A percentile compares a stretch with the other conserved stretches of the same genome.
These are phyloP conservation scores for Nesidiocoris tenuis DNA, from an alignment of 2,888 invertebrate genomes.

Conservation along the genomic window DNA sequence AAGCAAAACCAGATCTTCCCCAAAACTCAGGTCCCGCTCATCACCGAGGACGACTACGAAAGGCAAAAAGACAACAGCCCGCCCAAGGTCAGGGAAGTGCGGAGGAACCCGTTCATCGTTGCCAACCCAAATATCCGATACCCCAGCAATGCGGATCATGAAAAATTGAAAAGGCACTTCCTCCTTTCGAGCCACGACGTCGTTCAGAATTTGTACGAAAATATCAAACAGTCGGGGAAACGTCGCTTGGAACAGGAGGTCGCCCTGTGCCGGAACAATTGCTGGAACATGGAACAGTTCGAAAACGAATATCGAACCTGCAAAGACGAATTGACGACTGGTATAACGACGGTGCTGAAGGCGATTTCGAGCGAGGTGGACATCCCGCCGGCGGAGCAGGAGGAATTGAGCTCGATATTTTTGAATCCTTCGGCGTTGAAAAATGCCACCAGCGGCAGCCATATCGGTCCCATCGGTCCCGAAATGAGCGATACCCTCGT, in stretches of 20 bases:
- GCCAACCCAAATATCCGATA: neutral
- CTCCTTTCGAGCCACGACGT: constrained; percentile 26
- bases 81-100: neutral
- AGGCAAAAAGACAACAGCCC: constrained; percentile 4
- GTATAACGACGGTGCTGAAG: constrained; percentile 20
- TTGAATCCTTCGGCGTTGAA: constrained; percentile 20
- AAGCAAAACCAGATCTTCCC: constrained; percentile 13
- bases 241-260: constrained; percentile 23
- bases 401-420: constrained; percentile 28
- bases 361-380: constrained; percentile 22
- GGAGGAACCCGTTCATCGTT: constrained; percentile 25
- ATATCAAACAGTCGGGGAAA: constrained; percentile 19
- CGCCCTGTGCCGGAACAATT: constrained; percentile 13
- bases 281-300: constrained; percentile 12
- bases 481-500: constrained; percentile 3
- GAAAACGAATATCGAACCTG: constrained; percentile 22
- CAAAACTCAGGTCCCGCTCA: constrained; percentile 25
- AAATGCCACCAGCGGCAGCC: constrained; percentile 12
- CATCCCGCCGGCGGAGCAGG: constrained; percentile 15
- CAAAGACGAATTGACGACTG: constrained; percentile 20
- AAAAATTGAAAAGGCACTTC: constrained; percentile 11
- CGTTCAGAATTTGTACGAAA: constrained; percentile 24
- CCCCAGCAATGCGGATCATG: neutral
- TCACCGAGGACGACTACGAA: constrained; percentile 34
- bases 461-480: constrained; percentile 28